A percentile compares a stretch with the other conserved stretches of the same genome.
phyloP scores from a whole-genome alignment of 2,888 invertebrate genomes.

The Idaea straminata region DNA sequence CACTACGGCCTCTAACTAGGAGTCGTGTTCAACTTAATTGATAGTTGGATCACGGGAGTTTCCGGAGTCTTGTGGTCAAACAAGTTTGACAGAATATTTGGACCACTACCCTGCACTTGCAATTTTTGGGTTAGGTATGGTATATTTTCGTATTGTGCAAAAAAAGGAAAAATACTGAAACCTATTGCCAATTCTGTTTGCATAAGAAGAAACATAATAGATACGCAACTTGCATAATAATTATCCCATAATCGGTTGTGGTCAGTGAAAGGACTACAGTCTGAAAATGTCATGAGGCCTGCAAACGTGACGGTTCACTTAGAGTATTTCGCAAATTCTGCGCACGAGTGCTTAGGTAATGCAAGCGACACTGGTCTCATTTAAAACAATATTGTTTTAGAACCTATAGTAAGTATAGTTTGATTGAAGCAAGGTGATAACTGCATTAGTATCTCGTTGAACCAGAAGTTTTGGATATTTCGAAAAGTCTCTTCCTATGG shows the following conservation, averaged over 20 bases:
- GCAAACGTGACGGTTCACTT: constrained; percentile 55
- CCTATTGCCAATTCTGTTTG: not conserved
- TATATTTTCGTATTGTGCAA: too few species aligned
- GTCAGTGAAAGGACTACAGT: constrained; percentile 65
- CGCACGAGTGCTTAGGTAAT: constrained; percentile 60
- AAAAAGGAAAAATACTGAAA: too few species aligned
- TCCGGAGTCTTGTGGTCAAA: too few species aligned
- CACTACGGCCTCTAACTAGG: too few species aligned
- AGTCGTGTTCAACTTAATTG: too few species aligned
- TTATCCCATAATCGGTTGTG: constrained; percentile 12
- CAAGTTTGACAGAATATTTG: too few species aligned
- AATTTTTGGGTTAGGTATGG: too few species aligned
- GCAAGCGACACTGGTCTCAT: constrained; percentile 52
- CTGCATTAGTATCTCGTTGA: too few species aligned
- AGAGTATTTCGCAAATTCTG: constrained; percentile 65
- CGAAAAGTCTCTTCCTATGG: too few species aligned
- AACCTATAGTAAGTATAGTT: constrained; percentile 13
- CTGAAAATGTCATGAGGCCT: constrained; percentile 59
- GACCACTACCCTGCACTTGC: too few species aligned
- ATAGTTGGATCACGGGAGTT: too few species aligned
- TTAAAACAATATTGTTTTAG: constrained; percentile 36
- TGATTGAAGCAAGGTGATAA: not conserved
- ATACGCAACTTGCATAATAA: constrained; percentile 1
- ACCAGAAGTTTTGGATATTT: too few species aligned
- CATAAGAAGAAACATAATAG: constrained; percentile 2